Evolutionary conservation across 1,140 invertebrate species (phyloP), one percentile per base, ranked within the genome.

Genomic region (Cydia amplana): DNA sequence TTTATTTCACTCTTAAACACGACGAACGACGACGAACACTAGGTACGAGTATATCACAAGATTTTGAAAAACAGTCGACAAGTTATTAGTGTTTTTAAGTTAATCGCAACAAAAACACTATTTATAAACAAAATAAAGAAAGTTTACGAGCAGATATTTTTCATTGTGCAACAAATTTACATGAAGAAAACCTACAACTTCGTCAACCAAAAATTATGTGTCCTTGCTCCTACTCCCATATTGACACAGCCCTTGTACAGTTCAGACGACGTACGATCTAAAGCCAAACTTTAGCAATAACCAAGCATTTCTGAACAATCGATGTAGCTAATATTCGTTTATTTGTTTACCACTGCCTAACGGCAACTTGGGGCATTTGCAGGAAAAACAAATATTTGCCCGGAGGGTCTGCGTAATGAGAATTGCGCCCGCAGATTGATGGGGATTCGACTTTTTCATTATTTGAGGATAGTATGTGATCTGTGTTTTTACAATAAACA

Each of bases 271-370:
- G 55, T n/a, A 60, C 55, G 6, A 60, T 60, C 18, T 60, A 60
- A 60, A 70, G 16, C 65, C 4, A 70, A 70, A 70, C 65, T 70
- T 70, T 36, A 23, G 32, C 65, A 70, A 43, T 70, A 70, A 70
- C 65, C 65, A 70, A 23, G 32, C 32, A 18, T 70, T 40, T 70
- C n/a, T 70, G 28, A 70, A 36, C 65, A 70, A 70, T 70, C 65
- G 65, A 70, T 70, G 65, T 70, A 70, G 65, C 65, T 70, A 70
- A 70, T 70, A 70, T 70, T 70, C 65, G 65, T 70, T 70, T 70
- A 70, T 70, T 70, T 70, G 65, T 70, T 70, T 70, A 70, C 65
- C 65, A 70, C 32, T 18, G 65, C 64, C 64, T 70, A 70, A 70
- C 65, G 65, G 65, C 28, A 70, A 70, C 65, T 70, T 70, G n/a